Conservation (phyloP, 2,888 invertebrate genomes). For the Tachina lurida region DNA sequence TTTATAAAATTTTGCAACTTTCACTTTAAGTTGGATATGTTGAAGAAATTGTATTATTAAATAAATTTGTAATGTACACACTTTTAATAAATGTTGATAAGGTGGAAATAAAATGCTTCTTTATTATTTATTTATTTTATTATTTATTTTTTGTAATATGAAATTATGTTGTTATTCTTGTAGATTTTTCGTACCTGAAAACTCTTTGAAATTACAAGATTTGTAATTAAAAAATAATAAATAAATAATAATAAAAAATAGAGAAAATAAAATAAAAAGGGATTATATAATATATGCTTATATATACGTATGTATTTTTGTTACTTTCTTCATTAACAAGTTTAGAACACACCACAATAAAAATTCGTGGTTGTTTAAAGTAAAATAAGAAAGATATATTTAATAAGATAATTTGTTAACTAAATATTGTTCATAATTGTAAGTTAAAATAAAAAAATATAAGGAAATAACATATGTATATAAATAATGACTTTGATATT, state of each 20-base stretch:
- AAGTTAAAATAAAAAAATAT: slow-evolving; percentile 13
- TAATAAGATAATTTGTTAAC: slow-evolving; percentile 31
- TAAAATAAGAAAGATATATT: slow-evolving; percentile 24
- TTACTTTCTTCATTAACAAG: slow-evolving; percentile 44
- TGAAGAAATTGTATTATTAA: background rate
- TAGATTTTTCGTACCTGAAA: slow-evolving; percentile 42
- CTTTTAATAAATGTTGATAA: no score
- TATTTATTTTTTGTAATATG: background rate
- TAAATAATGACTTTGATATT: slow-evolving; percentile 61
- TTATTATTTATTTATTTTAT: background rate
- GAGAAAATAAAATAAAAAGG: slow-evolving; percentile 20
- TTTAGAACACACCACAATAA: slow-evolving; percentile 56
- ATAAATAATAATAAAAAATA: slow-evolving; percentile 50
- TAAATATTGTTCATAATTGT: slow-evolving; percentile 26
- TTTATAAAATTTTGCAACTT: no score
- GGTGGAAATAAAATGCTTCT: slow-evolving; percentile 12
- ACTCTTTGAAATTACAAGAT: slow-evolving; percentile 73
- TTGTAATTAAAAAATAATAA: slow-evolving; percentile 70
- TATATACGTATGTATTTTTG: slow-evolving; percentile 44
- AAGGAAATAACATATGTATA: slow-evolving; percentile 25
- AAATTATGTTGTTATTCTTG: background rate
- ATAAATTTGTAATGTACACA: no score
- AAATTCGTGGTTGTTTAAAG: slow-evolving; percentile 55
- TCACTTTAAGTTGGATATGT: background rate
- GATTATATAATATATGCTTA: slow-evolving; percentile 62